Conservation (phyloP, 2,113 vertebrate genomes). For the Dicrurus megarhynchus region DNA sequence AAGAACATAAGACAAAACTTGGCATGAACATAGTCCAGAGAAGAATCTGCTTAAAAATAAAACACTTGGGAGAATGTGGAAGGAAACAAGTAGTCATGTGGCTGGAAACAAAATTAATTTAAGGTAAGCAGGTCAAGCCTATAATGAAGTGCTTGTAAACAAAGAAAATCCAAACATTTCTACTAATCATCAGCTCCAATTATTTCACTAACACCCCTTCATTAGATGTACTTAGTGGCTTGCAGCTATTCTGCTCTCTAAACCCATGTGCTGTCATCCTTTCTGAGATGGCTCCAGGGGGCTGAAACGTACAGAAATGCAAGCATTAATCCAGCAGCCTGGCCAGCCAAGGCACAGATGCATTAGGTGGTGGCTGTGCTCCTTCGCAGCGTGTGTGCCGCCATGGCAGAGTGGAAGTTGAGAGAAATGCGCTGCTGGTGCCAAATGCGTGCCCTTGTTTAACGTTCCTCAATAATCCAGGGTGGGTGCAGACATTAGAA, state of each 20-base stretch:
- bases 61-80: slow-evolving; percentile 22
- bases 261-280: background rate
- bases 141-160: background rate
- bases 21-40: slow-evolving; percentile 19
- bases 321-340: background rate
- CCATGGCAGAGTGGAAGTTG: fast-evolving
- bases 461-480: fast-evolving
- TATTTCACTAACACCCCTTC: background rate
- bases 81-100: background rate
- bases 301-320: background rate
- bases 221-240: background rate
- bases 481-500: fast-evolving
- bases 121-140: slow-evolving; percentile 7
- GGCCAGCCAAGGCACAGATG: background rate
- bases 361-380: background rate
- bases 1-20: slow-evolving; percentile 65
- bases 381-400: background rate
- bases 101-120: background rate
- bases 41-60: slow-evolving; percentile 58
- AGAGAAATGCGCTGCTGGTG: background rate
- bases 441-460: fast-evolving
- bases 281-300: background rate
- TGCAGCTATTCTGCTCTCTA: background rate
- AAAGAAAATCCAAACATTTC: background rate
- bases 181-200: background rate